phyloP scores from a whole-genome alignment of 2,888 invertebrate species.

The Phaedon cochleariae region DNA sequence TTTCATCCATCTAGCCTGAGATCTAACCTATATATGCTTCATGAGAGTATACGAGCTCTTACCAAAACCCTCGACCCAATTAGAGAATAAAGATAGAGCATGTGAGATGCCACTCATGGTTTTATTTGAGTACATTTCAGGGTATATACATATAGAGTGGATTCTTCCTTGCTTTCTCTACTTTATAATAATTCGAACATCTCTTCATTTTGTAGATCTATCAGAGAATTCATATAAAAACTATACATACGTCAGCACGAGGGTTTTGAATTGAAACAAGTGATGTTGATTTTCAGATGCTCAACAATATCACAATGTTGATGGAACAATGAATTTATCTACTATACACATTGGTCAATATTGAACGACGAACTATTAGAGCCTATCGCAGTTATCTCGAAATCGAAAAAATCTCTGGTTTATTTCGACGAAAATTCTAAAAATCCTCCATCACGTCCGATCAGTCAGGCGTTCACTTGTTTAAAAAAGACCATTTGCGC shows the following conservation, averaged over 20 bases:
- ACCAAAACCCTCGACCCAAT: slow-evolving; percentile 39
- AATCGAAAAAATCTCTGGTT: slow-evolving; percentile 17
- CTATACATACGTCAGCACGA: too few relatives aligned
- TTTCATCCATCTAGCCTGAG: not conserved
- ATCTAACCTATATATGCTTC: too few relatives aligned
- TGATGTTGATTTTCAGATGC: too few relatives aligned
- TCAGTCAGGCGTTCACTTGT: slow-evolving; percentile 34
- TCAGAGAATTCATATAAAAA: too few relatives aligned
- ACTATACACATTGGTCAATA: not conserved
- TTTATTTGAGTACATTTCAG: slow-evolving; percentile 30
- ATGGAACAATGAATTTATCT: too few relatives aligned
- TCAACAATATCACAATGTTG: too few relatives aligned
- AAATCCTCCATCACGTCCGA: slow-evolving; percentile 37
- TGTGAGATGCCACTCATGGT: slow-evolving; percentile 37
- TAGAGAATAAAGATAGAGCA: slow-evolving; percentile 42
- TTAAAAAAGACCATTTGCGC: slow-evolving; percentile 35
- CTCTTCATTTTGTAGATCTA: not conserved
- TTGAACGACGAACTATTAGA: not conserved
- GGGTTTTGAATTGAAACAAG: too few relatives aligned
- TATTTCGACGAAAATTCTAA: slow-evolving; percentile 27
- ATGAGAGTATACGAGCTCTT: not conserved
- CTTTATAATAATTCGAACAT: not conserved
- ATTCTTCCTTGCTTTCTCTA: not conserved
- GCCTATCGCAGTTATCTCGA: not conserved
- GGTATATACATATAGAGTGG: not conserved